These are phyloP conservation scores for Flexamia atlantica DNA, from an alignment of 2,888 invertebrate species.

Conservation along the genomic window DNA sequence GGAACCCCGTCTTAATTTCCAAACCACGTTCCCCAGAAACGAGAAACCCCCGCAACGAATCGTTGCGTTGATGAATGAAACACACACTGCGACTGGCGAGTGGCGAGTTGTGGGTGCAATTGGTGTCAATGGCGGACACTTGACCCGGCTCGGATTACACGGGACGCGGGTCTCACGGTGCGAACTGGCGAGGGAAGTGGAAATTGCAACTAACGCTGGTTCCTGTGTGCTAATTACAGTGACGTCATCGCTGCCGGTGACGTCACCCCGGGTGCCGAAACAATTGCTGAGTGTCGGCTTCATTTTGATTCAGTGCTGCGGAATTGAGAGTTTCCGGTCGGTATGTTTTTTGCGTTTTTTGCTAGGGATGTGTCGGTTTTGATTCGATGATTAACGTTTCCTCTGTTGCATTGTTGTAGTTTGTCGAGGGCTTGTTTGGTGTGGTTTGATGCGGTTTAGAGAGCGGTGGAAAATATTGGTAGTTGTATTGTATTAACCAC, in stretches of 20 bases:
- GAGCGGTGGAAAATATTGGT: too few relatives aligned
- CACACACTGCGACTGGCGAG: too few relatives aligned
- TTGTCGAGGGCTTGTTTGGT: too few relatives aligned
- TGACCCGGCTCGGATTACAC: constrained; percentile 47
- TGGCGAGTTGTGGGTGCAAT: constrained; percentile 22
- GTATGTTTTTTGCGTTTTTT: constrained; percentile 7
- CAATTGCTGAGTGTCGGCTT: neutral
- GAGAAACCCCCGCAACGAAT: too few relatives aligned
- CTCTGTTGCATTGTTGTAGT: neutral
- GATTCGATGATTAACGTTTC: neutral
- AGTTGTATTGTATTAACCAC: too few relatives aligned
- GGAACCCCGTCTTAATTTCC: too few relatives aligned
- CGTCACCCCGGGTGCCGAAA: constrained; percentile 24
- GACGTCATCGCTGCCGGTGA: constrained; percentile 17
- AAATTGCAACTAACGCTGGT: constrained; percentile 44
- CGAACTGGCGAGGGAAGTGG: neutral
- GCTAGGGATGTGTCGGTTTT: neutral
- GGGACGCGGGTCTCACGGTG: neutral
- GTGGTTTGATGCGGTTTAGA: too few relatives aligned
- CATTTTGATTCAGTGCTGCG: constrained; percentile 20
- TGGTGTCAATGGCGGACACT: constrained; percentile 49
- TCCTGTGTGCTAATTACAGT: constrained; percentile 45
- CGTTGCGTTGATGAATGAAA: too few relatives aligned
- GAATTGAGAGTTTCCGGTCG: constrained; percentile 1
- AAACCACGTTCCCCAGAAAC: too few relatives aligned